These are phyloP conservation scores for Bellardia bayeri DNA, from an alignment of 2,888 invertebrate species.

Conservation along the genomic window DNA sequence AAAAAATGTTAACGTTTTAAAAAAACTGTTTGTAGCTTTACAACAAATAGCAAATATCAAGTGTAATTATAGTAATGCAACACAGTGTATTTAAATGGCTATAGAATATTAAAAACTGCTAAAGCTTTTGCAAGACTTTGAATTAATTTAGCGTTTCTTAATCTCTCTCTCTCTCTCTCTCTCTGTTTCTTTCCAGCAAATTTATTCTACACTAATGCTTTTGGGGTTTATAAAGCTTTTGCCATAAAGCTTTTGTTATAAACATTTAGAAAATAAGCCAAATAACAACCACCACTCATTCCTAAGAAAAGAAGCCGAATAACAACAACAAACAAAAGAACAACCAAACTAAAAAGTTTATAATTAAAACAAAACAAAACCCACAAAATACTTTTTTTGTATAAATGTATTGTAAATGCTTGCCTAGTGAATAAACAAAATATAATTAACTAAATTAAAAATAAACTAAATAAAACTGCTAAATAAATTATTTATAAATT, in stretches of 20 bases:
- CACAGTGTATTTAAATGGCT: too few relatives aligned
- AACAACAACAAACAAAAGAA: neutral
- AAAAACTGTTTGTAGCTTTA: too few relatives aligned
- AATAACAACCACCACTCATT: constrained; percentile 39
- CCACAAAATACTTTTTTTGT: constrained; percentile 55
- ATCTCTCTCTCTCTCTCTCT: neutral
- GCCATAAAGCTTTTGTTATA: constrained; percentile 31
- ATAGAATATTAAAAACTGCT: too few relatives aligned
- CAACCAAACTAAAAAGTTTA: constrained; percentile 11
- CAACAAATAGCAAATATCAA: too few relatives aligned
- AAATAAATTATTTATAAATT: constrained; percentile 48
- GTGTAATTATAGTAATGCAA: too few relatives aligned
- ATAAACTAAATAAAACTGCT: constrained; percentile 38
- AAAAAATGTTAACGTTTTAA: too few relatives aligned
- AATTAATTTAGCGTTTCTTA: neutral
- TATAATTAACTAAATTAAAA: constrained; percentile 3
- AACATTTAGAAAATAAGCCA: neutral
- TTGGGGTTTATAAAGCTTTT: constrained; percentile 34
- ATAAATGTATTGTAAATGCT: constrained; percentile 70
- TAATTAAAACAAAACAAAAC: neutral
- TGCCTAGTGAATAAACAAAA: constrained; percentile 52
- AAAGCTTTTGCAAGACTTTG: too few relatives aligned
- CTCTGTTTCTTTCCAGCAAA: constrained; percentile 52
- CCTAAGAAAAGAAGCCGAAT: neutral
- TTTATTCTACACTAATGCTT: constrained; percentile 63